These are phyloP conservation scores for Choloepus didactylus DNA, from an alignment of 2,797 vertebrate species.

Conservation along the genomic window DNA sequence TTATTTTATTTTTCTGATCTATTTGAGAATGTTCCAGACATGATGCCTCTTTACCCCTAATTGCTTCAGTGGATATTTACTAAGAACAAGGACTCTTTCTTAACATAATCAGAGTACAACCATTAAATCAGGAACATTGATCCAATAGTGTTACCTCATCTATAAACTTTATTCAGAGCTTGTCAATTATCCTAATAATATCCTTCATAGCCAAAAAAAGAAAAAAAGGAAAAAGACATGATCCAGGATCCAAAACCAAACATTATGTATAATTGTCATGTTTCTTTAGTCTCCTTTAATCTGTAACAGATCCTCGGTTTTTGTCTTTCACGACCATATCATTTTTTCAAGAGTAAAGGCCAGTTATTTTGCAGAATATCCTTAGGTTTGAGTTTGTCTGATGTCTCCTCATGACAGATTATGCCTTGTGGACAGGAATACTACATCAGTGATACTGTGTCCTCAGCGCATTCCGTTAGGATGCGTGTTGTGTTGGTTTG, in stretches of 20 bases:
- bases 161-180: background rate
- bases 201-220: background rate
- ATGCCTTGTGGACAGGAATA: background rate
- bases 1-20: background rate
- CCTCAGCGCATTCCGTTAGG: background rate
- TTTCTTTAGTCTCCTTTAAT: background rate
- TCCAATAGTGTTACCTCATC: background rate
- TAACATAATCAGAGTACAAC: background rate
- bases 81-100: background rate
- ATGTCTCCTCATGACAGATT: background rate
- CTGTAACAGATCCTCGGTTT: background rate
- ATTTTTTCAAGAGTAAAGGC: background rate
- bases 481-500: background rate
- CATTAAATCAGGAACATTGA: slow-evolving; percentile 29
- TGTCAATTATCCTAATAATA: background rate
- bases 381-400: background rate
- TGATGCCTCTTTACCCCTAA: background rate
- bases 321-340: background rate
- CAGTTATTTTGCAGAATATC: background rate
- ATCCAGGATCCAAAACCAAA: background rate
- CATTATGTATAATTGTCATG: background rate
- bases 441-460: background rate
- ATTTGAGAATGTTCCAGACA: background rate
- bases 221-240: no score
- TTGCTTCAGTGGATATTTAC: background rate